These are phyloP conservation scores for Rhabdophis nuchalis DNA, from an alignment of 2,797 vertebrate species.

Conservation along the genomic window DNA sequence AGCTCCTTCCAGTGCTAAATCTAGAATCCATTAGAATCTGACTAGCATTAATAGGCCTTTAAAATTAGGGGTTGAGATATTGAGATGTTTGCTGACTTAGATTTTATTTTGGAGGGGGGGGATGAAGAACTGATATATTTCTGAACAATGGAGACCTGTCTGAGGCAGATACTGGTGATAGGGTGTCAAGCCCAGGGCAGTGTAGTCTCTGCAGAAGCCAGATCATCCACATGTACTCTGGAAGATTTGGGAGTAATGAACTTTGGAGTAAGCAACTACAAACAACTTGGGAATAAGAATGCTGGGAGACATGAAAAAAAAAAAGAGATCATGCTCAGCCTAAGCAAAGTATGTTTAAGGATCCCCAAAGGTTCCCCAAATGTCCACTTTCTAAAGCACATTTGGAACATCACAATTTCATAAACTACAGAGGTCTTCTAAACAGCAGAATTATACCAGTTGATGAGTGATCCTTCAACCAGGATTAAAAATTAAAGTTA, in stretches of 20 bases:
- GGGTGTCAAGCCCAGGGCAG: neutral
- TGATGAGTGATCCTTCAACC: neutral
- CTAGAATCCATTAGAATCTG: neutral
- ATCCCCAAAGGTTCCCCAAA: neutral
- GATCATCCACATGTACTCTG: neutral
- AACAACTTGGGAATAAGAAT: neutral
- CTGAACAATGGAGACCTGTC: neutral
- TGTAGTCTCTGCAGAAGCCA: neutral
- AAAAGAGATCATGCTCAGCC: neutral
- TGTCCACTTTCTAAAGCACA: neutral
- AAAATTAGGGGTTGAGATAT: neutral
- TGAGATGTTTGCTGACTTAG: neutral
- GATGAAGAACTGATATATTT: neutral
- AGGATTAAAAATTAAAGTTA: neutral
- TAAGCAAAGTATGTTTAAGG: neutral
- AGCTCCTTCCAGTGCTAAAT: neutral
- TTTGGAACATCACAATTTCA: neutral
- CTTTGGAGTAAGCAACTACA: neutral
- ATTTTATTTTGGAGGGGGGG: neutral
- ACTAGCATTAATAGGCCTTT: neutral
- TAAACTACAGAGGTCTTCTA: neutral
- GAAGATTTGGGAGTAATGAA: too few species aligned
- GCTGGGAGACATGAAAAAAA: neutral
- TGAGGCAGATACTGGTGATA: neutral
- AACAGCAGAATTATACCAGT: neutral